Conservation (phyloP, 2,113 vertebrate genomes). For the Corvus hawaiiensis region DNA sequence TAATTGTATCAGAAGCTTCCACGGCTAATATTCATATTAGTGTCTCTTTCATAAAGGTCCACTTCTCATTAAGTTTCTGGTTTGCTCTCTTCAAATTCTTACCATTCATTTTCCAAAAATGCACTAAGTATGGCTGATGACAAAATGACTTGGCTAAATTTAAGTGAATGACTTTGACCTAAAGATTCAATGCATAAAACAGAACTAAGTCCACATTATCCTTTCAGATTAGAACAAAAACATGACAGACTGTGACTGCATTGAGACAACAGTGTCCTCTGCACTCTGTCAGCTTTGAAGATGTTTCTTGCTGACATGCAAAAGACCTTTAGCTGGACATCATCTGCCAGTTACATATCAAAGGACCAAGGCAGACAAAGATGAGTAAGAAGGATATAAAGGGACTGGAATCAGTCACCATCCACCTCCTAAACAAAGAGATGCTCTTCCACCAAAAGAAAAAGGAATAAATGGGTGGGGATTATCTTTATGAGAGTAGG, state of each 20-base stretch:
- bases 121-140: not conserved
- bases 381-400: not conserved
- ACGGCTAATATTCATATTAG: conserved; percentile 56
- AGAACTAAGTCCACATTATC: not conserved
- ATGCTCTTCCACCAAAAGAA: not conserved
- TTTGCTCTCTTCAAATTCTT: not conserved
- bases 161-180: not conserved
- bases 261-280: not conserved
- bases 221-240: not conserved
- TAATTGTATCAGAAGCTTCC: conserved; percentile 68
- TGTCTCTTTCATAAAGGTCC: not conserved
- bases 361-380: not conserved
- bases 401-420: not conserved
- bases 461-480: not conserved
- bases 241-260: not conserved
- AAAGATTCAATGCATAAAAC: not conserved
- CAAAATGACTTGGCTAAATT: not conserved
- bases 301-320: not conserved
- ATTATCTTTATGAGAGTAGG: not conserved
- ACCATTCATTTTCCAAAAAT: not conserved
- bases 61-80: not conserved
- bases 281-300: not conserved
- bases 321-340: not conserved
- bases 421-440: not conserved
- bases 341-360: not conserved